Base-by-base conservation (phyloP, 2,797 vertebrate genomes). In the Amblyopsis hoosieri region DNA sequence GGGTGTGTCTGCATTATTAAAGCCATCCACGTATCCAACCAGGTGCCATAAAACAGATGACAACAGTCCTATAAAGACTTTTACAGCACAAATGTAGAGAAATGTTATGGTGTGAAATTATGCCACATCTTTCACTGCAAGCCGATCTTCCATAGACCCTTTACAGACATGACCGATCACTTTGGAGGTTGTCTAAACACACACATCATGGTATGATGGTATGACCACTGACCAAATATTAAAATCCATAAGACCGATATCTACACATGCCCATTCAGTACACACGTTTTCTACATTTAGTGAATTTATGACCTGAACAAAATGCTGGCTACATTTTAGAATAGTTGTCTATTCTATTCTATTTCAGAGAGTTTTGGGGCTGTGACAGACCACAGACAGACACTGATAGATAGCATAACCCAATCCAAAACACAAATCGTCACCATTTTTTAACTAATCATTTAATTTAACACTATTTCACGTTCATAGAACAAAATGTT, bases 11-110 rank as follows among this genome's bases (percentile, higher is more conserved):
- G 47, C 11, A 48, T 73, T 71, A 42, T 61, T 12, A 63, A 56
- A 19, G 71, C 74, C 80, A 78, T 74, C 67, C 23, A 4, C 75
- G 75, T 62, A 63, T 67, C 57, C 31, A 29, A 29, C 23, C 23
- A 1, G 23, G 23, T 68, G 57, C 47, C 66, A 57, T 84, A 77
- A 88, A 87, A 66, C 52, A 52, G 1, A 64, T 89, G 85, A 86
- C 78, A 70, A 86, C 78, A 89, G 62, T 75, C 82, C 79, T 82
- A 31, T 60, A 60, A 63, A 78, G 71, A 64, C 64, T 31, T 66
- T 68, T 50, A 9, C 71, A 73, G 76, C 45, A 37, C 78, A 64
- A 67, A 74, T 52, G 65, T 63, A 19, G 72, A 68, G 70, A 58
- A 1, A 15, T 61, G 54, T 6, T 31, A 42, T 42, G 69, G 67